phyloP scores from a whole-genome alignment of 2,113 vertebrate genomes.

The Forbesichthys agassizii region DNA sequence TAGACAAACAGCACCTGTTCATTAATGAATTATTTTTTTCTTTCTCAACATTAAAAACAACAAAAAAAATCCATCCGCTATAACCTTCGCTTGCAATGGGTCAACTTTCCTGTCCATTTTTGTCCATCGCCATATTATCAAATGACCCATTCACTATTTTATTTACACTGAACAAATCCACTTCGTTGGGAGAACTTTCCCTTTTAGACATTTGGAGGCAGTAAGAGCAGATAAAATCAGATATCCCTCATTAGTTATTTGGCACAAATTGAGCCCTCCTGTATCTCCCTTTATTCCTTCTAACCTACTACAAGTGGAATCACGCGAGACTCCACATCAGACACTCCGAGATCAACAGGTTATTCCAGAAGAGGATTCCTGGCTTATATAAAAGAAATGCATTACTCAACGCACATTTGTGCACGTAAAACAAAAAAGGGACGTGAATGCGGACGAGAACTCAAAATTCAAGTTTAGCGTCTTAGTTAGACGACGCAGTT shows the following conservation, averaged over 20 bases:
- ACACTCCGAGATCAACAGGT: conserved; percentile 16
- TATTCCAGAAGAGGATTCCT: conserved; percentile 28
- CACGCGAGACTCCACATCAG: background rate
- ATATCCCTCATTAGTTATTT: conserved; percentile 64
- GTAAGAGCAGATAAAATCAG: conserved; percentile 46
- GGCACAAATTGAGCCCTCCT: conserved; percentile 60
- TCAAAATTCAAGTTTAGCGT: conserved; percentile 54
- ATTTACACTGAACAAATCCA: conserved; percentile 31
- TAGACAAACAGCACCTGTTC: conserved; percentile 16
- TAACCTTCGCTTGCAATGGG: conserved; percentile 4
- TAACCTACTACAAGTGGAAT: background rate
- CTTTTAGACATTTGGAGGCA: conserved; percentile 49
- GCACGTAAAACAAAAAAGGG: conserved; percentile 39
- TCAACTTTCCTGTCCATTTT: conserved; percentile 17
- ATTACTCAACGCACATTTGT: conserved; percentile 10
- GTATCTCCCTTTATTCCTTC: conserved; percentile 20
- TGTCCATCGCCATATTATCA: conserved; percentile 29
- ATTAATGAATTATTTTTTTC: conserved; percentile 9
- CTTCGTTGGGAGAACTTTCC: conserved; percentile 2
- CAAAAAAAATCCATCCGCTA: conserved; percentile 5
- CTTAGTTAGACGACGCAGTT: conserved; percentile 44
- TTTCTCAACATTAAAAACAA: conserved; percentile 12
- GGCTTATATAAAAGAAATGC: conserved; percentile 41
- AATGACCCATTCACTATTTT: conserved; percentile 31
- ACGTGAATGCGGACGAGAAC: conserved; percentile 31